phyloP scores from a whole-genome alignment of 1,140 invertebrate species.

The Caenorhabditis inopinata region DNA sequence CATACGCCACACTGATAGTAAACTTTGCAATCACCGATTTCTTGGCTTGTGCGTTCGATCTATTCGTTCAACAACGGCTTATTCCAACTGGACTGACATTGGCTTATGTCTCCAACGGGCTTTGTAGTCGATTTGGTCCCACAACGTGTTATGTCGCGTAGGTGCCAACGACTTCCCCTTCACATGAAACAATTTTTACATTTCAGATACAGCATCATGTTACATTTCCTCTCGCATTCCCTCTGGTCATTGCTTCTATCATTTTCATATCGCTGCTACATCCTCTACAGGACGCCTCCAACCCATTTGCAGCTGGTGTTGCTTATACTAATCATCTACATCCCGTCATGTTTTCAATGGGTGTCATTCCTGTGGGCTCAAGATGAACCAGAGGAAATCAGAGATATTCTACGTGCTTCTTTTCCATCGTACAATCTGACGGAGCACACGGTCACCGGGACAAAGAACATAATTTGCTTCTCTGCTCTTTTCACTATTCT shows the following conservation, averaged over 20 bases:
- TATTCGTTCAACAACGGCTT: constrained; percentile 38
- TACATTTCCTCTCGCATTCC: constrained; percentile 21
- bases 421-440: constrained; percentile 5
- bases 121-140: constrained; percentile 9
- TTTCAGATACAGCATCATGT: constrained; percentile 23
- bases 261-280: not conserved
- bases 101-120: constrained; percentile 37
- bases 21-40: constrained; percentile 40
- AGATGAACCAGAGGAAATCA: not conserved
- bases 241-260: constrained; percentile 21
- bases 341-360: not conserved
- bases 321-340: not conserved
- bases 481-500: constrained; percentile 16
- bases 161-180: not conserved
- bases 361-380: not conserved
- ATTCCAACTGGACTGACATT: constrained; percentile 31
- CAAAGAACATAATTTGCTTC: not conserved
- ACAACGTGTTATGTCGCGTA: constrained; percentile 31
- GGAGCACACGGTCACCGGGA: not conserved
- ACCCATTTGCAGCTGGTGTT: not conserved
- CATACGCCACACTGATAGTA: constrained; percentile 31
- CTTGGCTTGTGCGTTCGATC: not conserved
- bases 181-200: not conserved
- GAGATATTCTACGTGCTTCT: not conserved
- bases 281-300: not conserved